Evolutionary conservation across 2,888 invertebrate species (phyloP).

Genomic region (Drosophila robusta): DNA sequence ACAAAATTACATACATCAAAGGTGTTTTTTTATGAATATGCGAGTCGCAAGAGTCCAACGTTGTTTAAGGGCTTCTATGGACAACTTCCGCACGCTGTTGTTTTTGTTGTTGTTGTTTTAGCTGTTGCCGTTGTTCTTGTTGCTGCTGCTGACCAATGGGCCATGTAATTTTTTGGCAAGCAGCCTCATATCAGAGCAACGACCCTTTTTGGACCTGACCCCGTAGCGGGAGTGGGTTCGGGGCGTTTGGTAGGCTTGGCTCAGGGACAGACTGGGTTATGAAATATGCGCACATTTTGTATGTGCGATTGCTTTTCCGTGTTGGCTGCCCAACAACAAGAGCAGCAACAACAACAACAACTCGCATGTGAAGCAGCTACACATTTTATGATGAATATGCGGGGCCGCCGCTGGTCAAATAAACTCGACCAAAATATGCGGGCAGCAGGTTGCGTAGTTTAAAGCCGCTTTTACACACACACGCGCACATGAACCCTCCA

Average conservation of each 20-base stretch:
- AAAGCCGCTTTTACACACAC: constrained; percentile 44
- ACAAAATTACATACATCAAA: constrained; percentile 79
- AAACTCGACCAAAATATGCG: constrained; percentile 57
- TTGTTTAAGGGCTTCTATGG: constrained; percentile 22
- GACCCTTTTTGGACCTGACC: constrained; percentile 53
- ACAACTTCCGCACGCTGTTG: not conserved
- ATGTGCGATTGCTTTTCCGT: constrained; percentile 72
- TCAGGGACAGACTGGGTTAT: constrained; percentile 37
- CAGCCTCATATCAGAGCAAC: constrained; percentile 68
- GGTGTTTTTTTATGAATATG: constrained; percentile 73
- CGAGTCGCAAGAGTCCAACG: constrained; percentile 35
- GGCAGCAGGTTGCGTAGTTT: constrained; percentile 52
- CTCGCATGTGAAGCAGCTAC: constrained; percentile 23
- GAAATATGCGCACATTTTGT: constrained; percentile 67
- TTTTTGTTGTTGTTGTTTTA: constrained; percentile 15
- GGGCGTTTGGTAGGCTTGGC: constrained; percentile 2
- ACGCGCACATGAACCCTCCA: not conserved
- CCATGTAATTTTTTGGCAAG: constrained; percentile 80
- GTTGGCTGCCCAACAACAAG: constrained; percentile 25
- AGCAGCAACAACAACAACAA: constrained; percentile 26
- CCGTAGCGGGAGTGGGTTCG: constrained; percentile 4
- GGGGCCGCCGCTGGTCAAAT: constrained; percentile 53
- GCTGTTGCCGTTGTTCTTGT: constrained; percentile 36
- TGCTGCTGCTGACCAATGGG: constrained; percentile 72
- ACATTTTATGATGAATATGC: constrained; percentile 74